A percentile compares a stretch with the other conserved stretches of the same genome.
phyloP scores from a whole-genome alignment of 2,888 invertebrate species.

The Craniophora ligustri region DNA sequence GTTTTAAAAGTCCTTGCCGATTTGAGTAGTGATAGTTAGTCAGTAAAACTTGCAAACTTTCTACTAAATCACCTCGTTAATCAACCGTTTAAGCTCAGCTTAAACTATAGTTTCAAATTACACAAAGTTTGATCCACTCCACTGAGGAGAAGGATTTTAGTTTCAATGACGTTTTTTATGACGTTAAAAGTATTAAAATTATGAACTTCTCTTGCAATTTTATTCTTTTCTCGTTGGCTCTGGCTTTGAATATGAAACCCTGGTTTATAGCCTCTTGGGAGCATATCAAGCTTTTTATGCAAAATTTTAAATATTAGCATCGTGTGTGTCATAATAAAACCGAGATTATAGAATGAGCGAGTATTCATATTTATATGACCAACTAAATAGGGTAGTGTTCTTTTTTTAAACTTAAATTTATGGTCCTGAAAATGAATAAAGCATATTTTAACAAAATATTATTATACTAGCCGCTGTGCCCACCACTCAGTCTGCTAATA shows the following conservation, averaged over 20 bases:
- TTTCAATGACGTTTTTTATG: slow-evolving; percentile 50
- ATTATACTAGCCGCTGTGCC: too few relatives aligned
- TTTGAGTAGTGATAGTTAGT: slow-evolving; percentile 56
- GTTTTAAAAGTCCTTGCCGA: slow-evolving; percentile 43
- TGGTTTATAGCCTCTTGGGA: slow-evolving; percentile 51
- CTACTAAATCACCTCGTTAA: slow-evolving; percentile 71
- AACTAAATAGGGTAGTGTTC: slow-evolving; percentile 4
- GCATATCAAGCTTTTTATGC: slow-evolving; percentile 36
- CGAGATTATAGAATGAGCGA: slow-evolving; percentile 22
- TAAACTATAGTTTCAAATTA: slow-evolving; percentile 74
- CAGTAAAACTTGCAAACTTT: slow-evolving; percentile 62
- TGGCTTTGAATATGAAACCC: slow-evolving; percentile 37
- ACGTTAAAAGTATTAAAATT: slow-evolving; percentile 44
- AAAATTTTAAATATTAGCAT: slow-evolving; percentile 46
- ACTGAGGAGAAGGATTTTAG: slow-evolving; percentile 46
- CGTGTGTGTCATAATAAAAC: slow-evolving; percentile 42
- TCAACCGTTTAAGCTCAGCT: slow-evolving; percentile 75
- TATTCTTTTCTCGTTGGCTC: slow-evolving; percentile 35
- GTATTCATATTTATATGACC: slow-evolving; percentile 27
- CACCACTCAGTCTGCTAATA: too few relatives aligned
- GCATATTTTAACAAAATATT: too few relatives aligned
- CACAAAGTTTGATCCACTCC: slow-evolving; percentile 65
- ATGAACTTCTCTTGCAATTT: slow-evolving; percentile 33
- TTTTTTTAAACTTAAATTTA: too few relatives aligned
- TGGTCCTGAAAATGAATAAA: too few relatives aligned